Conservation (phyloP, 2,797 vertebrate genomes). For the Myotis myotis region DNA sequence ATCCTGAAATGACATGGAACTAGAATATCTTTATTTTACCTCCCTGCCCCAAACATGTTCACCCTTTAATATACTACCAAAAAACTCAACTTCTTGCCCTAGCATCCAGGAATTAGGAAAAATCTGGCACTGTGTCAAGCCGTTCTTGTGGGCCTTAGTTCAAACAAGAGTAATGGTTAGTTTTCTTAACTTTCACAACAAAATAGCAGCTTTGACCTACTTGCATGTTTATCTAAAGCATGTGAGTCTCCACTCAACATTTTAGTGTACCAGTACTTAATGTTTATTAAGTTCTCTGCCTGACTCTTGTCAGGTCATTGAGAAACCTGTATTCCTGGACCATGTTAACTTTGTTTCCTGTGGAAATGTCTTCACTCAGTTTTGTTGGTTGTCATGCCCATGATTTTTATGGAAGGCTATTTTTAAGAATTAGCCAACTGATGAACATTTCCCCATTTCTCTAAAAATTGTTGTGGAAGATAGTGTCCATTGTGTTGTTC, state of each 20-base stretch:
- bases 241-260: background rate
- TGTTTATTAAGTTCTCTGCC: constrained; percentile 31
- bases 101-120: background rate
- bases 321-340: background rate
- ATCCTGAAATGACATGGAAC: background rate
- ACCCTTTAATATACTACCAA: background rate
- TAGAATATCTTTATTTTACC: background rate
- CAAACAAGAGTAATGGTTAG: background rate
- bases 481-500: constrained; percentile 45
- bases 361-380: constrained; percentile 32
- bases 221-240: background rate
- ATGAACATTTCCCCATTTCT: constrained; percentile 49
- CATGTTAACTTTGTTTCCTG: background rate
- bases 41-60: background rate
- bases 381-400: background rate
- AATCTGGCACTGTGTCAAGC: background rate
- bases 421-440: constrained; percentile 55
- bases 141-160: background rate
- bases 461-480: constrained; percentile 44
- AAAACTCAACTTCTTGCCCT: background rate
- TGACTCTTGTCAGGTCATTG: background rate
- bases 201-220: background rate
- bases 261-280: background rate
- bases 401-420: constrained; percentile 45
- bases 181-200: background rate